Percentiles rank a stretch among this genome's conserved stretches.
phyloP scores from a whole-genome alignment of 1,140 invertebrate genomes.

The Drosophila carrolli region DNA sequence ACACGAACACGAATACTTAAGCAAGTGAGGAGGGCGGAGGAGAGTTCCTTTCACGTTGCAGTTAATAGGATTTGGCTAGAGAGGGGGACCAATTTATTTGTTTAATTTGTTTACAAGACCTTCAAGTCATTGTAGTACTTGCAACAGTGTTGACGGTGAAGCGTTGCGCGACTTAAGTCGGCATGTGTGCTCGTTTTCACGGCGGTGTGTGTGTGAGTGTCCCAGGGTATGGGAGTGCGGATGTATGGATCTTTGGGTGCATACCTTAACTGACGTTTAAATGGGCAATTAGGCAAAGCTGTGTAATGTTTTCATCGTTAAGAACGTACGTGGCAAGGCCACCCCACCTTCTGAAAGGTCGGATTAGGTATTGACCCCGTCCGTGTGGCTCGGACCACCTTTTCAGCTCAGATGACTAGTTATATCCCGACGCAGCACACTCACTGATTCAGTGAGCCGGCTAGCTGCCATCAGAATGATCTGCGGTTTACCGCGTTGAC shows the following conservation, averaged over 20 bases:
- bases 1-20: background rate
- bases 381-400: background rate
- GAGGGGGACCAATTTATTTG: conserved; percentile 77
- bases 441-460: background rate
- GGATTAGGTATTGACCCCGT: background rate
- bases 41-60: conserved; percentile 49
- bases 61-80: conserved; percentile 74
- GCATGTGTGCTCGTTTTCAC: conserved; percentile 7
- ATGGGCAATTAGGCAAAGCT: conserved; percentile 72
- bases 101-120: conserved; percentile 72
- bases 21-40: background rate
- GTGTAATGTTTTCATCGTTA: conserved; percentile 65
- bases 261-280: conserved; percentile 55
- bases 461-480: conserved; percentile 3
- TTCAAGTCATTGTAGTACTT: conserved; percentile 47
- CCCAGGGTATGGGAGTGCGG: background rate
- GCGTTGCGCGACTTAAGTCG: background rate
- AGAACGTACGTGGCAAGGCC: conserved; percentile 12
- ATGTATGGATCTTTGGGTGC: conserved; percentile 10
- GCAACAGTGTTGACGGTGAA: conserved; percentile 31
- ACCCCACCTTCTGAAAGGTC: background rate
- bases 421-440: background rate
- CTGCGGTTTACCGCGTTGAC: background rate
- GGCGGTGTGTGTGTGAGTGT: background rate
- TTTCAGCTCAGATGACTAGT: conserved; percentile 1